Evolutionary conservation across 2,113 vertebrate species (phyloP).

Genomic region (Oxygymnocypris stewartii): DNA sequence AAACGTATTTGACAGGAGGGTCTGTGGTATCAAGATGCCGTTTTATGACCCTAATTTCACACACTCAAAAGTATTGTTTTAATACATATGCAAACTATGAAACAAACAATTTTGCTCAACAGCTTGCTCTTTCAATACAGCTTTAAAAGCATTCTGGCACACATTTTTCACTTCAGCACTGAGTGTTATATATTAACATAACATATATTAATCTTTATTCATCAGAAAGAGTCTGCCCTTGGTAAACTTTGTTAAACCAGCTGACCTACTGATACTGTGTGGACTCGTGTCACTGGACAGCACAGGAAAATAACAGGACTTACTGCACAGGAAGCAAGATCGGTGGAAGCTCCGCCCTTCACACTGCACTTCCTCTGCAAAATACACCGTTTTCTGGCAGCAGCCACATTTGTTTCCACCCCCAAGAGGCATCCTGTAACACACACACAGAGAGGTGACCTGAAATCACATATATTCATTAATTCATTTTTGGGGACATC

Average conservation of each 20-base stretch:
- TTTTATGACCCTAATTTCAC: background rate
- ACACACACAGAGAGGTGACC: constrained; percentile 41
- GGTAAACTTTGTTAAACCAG: background rate
- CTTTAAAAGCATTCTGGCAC: background rate
- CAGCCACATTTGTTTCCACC: constrained; percentile 93
- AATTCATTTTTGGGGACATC: background rate
- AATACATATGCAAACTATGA: background rate
- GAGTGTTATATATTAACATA: too few species aligned
- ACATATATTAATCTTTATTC: background rate
- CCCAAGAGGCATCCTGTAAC: constrained; percentile 87
- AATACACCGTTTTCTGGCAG: constrained; percentile 91
- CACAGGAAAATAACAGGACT: constrained; percentile 64
- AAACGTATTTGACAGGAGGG: background rate
- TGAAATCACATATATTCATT: background rate
- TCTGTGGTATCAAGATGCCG: background rate
- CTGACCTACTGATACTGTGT: background rate
- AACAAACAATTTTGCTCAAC: background rate
- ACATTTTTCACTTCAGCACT: background rate
- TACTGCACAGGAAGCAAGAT: constrained; percentile 94
- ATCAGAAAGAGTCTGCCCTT: background rate
- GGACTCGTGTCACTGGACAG: background rate
- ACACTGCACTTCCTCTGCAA: constrained; percentile 91
- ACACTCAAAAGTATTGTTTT: background rate
- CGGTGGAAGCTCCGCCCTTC: constrained; percentile 91
- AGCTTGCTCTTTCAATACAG: background rate